phyloP scores from a whole-genome alignment of 2,797 vertebrate species.

The Neosalanx taihuensis region DNA sequence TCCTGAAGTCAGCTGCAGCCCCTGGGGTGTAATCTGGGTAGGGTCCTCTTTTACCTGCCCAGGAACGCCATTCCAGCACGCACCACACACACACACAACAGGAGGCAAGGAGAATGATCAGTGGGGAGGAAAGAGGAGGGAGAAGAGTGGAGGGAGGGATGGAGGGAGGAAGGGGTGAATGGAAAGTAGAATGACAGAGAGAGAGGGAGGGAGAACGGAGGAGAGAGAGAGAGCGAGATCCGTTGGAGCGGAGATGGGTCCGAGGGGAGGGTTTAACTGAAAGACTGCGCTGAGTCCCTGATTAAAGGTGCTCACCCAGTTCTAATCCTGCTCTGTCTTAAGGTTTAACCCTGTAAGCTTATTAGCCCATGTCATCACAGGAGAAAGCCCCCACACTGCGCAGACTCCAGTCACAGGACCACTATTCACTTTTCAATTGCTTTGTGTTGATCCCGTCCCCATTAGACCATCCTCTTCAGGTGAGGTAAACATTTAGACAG shows the following conservation, averaged over 20 bases:
- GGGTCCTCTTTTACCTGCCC: slow-evolving; percentile 75
- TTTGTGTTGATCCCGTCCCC: slow-evolving; percentile 10
- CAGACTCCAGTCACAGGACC: neutral
- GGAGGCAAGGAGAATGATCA: too few relatives aligned
- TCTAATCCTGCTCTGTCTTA: slow-evolving; percentile 69
- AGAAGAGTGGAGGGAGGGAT: neutral
- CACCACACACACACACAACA: neutral
- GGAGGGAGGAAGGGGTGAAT: too few relatives aligned
- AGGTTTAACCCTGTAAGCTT: slow-evolving; percentile 75
- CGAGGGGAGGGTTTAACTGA: slow-evolving; percentile 42
- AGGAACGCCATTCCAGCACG: slow-evolving; percentile 5
- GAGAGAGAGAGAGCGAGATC: neutral
- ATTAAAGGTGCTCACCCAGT: slow-evolving; percentile 64
- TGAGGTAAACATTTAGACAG: slow-evolving; percentile 11
- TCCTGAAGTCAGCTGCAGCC: slow-evolving; percentile 67
- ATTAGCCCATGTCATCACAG: slow-evolving; percentile 49
- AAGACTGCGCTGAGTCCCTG: slow-evolving; percentile 46
- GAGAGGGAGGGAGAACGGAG: neutral
- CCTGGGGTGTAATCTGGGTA: slow-evolving; percentile 71
- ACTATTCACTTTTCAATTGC: neutral
- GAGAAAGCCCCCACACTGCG: neutral
- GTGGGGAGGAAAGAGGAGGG: slow-evolving; percentile 12
- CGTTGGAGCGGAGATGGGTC: slow-evolving; percentile 38
- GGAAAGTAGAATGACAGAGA: slow-evolving; percentile 24
- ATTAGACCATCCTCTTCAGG: slow-evolving; percentile 12